These are phyloP conservation scores for Eidolon helvum DNA, from an alignment of 2,113 vertebrate genomes.

Conservation along the genomic window DNA sequence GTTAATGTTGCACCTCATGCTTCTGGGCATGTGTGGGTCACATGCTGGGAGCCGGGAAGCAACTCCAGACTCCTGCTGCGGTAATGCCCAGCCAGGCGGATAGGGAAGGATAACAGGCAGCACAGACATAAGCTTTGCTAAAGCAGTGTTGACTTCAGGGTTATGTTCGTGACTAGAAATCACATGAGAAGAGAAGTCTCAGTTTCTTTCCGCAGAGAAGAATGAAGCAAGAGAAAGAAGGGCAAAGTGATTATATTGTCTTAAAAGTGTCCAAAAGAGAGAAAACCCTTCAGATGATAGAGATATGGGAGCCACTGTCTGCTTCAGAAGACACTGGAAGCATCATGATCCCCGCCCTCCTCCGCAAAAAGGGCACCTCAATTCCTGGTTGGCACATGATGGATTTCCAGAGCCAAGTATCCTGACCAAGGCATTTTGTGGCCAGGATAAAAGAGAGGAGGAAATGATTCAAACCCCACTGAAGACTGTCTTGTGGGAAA, in stretches of 20 bases:
- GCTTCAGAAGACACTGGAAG: neutral
- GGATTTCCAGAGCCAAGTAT: neutral
- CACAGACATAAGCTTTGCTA: neutral
- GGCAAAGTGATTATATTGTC: too few relatives aligned
- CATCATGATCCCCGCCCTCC: too few relatives aligned
- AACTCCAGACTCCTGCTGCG: constrained; percentile 6
- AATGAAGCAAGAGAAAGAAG: neutral
- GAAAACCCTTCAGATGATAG: neutral
- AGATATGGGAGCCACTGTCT: neutral
- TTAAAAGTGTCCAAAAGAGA: neutral
- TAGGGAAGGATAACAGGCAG: neutral
- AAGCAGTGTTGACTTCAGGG: neutral
- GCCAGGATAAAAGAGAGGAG: neutral
- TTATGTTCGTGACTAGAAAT: constrained; percentile 7
- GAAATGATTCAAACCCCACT: neutral
- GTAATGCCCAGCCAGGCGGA: neutral
- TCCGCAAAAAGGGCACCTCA: neutral
- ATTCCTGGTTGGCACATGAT: neutral
- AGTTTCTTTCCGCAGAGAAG: neutral
- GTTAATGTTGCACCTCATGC: constrained; percentile 10
- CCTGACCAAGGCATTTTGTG: neutral
- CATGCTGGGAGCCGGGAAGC: constrained; percentile 50
- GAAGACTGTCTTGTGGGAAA: neutral
- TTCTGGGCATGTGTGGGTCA: constrained; percentile 36
- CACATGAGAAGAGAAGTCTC: neutral